phyloP scores from a whole-genome alignment of 2,888 invertebrate genomes.

The Pheosia gnoma region DNA sequence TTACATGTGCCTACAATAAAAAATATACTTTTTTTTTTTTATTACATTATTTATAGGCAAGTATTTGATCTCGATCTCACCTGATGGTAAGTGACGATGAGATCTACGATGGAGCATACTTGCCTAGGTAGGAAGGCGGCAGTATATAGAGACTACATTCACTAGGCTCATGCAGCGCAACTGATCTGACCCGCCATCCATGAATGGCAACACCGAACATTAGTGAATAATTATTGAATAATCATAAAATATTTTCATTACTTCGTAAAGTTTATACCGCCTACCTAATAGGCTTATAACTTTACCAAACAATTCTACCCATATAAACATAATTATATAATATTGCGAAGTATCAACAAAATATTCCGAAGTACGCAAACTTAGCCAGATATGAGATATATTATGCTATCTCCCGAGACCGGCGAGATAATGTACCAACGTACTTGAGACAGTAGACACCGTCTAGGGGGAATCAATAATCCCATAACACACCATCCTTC shows the following conservation, averaged over 20 bases:
- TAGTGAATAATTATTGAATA: background rate
- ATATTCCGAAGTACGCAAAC: constrained; percentile 28
- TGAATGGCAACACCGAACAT: no score
- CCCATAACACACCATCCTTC: constrained; percentile 66
- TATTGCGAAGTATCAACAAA: constrained; percentile 18
- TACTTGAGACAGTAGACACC: constrained; percentile 47
- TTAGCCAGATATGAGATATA: constrained; percentile 44
- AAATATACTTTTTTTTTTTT: no score
- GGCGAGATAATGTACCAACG: constrained; percentile 51
- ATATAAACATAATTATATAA: constrained; percentile 4
- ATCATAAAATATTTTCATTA: background rate
- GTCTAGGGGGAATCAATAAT: constrained; percentile 68
- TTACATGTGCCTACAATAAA: no score
- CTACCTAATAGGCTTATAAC: background rate
- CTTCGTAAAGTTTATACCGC: background rate
- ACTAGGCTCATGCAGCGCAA: no score
- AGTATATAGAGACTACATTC: no score
- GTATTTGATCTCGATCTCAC: no score
- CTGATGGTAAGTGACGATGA: no score
- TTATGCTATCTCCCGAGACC: constrained; percentile 54
- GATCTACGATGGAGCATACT: no score
- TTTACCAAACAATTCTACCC: constrained; percentile 2
- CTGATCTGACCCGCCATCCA: no score
- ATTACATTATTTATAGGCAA: no score
- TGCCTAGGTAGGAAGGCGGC: no score